These are phyloP conservation scores for Scomber japonicus DNA, from an alignment of 2,113 vertebrate species.

Conservation along the genomic window DNA sequence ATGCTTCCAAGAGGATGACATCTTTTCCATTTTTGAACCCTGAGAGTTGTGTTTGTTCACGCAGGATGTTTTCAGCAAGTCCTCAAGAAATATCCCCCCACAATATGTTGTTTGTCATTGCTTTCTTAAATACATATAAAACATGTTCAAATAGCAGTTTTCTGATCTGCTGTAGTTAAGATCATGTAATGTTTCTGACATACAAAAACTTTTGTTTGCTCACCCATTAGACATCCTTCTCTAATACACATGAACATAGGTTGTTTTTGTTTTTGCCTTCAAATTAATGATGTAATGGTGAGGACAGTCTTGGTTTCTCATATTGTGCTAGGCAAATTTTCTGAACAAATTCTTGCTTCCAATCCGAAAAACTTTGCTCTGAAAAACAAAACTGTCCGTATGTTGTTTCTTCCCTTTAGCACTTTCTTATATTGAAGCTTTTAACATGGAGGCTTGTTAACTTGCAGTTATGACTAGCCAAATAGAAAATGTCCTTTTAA, in stretches of 20 bases:
- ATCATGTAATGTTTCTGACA: background rate
- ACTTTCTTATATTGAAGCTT: slow-evolving; percentile 1
- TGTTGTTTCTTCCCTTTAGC: slow-evolving; percentile 1
- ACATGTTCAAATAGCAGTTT: no score
- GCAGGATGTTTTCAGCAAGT: no score
- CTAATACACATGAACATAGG: background rate
- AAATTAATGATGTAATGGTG: background rate
- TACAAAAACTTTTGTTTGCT: background rate
- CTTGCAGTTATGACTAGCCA: slow-evolving; percentile 16
- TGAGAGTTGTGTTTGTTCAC: no score
- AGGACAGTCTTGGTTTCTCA: background rate
- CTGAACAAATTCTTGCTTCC: background rate
- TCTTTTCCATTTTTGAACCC: no score
- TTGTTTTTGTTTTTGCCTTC: background rate
- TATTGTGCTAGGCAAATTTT: background rate
- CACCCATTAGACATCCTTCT: background rate
- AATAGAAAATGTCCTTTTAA: slow-evolving; percentile 26
- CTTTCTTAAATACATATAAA: no score
- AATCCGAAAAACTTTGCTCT: background rate
- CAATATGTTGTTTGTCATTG: no score
- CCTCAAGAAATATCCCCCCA: no score
- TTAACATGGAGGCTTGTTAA: slow-evolving; percentile 16
- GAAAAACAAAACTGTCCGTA: background rate
- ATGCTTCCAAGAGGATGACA: background rate
- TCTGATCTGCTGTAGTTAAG: background rate